phyloP scores from a whole-genome alignment of 1,140 invertebrate genomes.

The Schlechtendalia chinensis region DNA sequence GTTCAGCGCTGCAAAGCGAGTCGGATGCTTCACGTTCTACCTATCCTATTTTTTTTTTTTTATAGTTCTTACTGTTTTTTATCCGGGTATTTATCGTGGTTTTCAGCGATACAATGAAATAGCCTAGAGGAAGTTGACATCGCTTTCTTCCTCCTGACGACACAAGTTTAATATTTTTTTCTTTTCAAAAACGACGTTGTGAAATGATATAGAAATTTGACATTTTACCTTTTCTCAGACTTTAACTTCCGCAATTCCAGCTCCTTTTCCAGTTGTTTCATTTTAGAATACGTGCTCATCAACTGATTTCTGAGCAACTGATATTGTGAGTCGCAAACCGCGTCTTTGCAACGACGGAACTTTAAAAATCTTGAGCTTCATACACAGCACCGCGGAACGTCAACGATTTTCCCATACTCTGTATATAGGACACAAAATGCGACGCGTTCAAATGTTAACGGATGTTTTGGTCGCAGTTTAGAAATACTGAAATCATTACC shows the following conservation, averaged over 20 bases:
- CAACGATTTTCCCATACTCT: conserved; percentile 77
- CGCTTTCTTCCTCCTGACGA: conserved; percentile 48
- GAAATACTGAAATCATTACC: conserved; percentile 57
- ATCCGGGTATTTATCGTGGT: conserved; percentile 42
- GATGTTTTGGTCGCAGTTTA: too few relatives aligned
- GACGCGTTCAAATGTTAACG: too few relatives aligned
- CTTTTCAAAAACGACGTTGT: conserved; percentile 16
- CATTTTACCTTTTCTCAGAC: conserved; percentile 58
- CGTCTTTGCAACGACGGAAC: conserved; percentile 72
- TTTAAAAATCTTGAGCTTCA: conserved; percentile 72
- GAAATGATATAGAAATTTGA: not conserved
- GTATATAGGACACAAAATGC: conserved; percentile 35
- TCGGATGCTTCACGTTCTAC: conserved; percentile 26
- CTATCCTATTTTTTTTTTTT: conserved; percentile 45
- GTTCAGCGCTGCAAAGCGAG: conserved; percentile 38
- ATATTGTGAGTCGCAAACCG: conserved; percentile 76
- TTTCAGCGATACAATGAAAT: conserved; percentile 46
- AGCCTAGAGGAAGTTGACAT: conserved; percentile 44
- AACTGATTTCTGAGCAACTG: conserved; percentile 88
- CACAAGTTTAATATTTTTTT: conserved; percentile 4
- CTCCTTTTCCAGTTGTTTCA: conserved; percentile 80
- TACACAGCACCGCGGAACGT: conserved; percentile 85
- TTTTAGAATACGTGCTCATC: conserved; percentile 77
- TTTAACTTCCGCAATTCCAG: conserved; percentile 77
- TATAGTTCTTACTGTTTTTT: conserved; percentile 42